Conservation (phyloP, 2,888 invertebrate species). For the Phyllotreta striolata region DNA sequence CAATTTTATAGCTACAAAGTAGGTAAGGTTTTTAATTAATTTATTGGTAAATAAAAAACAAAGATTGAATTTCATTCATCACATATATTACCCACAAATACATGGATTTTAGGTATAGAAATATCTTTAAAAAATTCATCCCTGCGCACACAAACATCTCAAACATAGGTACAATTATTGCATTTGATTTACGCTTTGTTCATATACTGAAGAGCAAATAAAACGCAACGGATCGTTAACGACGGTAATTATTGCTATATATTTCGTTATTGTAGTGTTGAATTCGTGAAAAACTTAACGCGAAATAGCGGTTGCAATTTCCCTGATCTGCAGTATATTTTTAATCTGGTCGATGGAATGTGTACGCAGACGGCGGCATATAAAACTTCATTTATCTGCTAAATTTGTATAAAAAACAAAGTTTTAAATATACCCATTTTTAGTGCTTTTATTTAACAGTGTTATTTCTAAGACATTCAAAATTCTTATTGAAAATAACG, state of each 20-base stretch:
- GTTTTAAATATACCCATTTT: slow-evolving; percentile 47
- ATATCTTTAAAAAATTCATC: slow-evolving; percentile 49
- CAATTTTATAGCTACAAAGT: no score
- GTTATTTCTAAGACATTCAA: slow-evolving; percentile 50
- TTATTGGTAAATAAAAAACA: slow-evolving; percentile 11
- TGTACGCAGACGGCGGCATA: slow-evolving; percentile 43
- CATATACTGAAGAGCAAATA: no score
- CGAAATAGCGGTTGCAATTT: no score
- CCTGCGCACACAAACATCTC: slow-evolving; percentile 45
- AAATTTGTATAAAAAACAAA: slow-evolving; percentile 53
- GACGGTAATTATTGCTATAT: no score
- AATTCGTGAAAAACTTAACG: neutral
- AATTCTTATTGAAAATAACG: slow-evolving; percentile 46
- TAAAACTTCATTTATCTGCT: slow-evolving; percentile 48
- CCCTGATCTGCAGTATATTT: no score
- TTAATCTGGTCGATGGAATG: slow-evolving; percentile 34
- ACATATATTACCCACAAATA: slow-evolving; percentile 57
- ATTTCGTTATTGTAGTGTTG: no score
- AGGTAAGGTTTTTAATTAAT: no score
- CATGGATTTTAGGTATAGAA: slow-evolving; percentile 53
- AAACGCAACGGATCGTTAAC: no score
- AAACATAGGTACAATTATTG: slow-evolving; percentile 47
- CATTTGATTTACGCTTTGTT: slow-evolving; percentile 44
- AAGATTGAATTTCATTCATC: slow-evolving; percentile 44
- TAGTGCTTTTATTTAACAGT: slow-evolving; percentile 56